Base-by-base conservation (phyloP, 2,797 vertebrate species). In the Anguilla pacifica region DNA sequence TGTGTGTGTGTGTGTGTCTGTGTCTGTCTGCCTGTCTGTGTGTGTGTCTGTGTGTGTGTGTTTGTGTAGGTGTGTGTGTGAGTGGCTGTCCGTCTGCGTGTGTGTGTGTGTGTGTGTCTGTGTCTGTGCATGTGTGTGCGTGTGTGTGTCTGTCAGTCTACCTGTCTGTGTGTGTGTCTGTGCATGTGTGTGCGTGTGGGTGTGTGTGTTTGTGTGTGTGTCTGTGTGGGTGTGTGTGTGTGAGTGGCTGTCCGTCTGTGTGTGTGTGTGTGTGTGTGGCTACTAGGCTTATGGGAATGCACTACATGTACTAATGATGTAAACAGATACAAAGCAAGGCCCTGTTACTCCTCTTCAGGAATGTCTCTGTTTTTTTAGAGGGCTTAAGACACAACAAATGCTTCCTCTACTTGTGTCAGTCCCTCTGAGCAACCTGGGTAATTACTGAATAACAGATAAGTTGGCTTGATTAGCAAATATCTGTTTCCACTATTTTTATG, bases 351-450 rank as follows among this genome's bases (percentile, higher is more conserved):
- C 49, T 83, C 64, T 46, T 31, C 49, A 43, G 64, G 64, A 77
- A 83, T 87, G 70, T 67, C 86, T 82, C 53, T 86, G 85, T 87
- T 55, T 74, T 84, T 74, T 87, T 49, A 35, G 61, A 82, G 25
- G 35, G 31, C 13, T 79, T 82, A n/a, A 51, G 43, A 49, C 6
- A 13, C 9, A 28, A 22, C 22, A 51, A 82, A 82, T 25, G 46
- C 46, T 82, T 51, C 17, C 74, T 43, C 74, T 25, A 82, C 43
- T 77, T 19, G 17, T 43, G 74, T 22, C 74, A 77, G 35, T 77
- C 13, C 79, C 19, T 51, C 19, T 82, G 46, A 51, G 28, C 22
- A 79, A 79, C n/a, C 19, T n/a, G 6, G 7, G 43, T n/a, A n/a
- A 22, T 51, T 46, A n/a, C 6, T 7, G 43, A 9, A 51, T 49